A percentile compares a stretch with the other conserved stretches of the same genome.
These are phyloP conservation scores for Heliopora coerulea DNA, from an alignment of 92 coral and sea anemone genomes.

Conservation along the genomic window DNA sequence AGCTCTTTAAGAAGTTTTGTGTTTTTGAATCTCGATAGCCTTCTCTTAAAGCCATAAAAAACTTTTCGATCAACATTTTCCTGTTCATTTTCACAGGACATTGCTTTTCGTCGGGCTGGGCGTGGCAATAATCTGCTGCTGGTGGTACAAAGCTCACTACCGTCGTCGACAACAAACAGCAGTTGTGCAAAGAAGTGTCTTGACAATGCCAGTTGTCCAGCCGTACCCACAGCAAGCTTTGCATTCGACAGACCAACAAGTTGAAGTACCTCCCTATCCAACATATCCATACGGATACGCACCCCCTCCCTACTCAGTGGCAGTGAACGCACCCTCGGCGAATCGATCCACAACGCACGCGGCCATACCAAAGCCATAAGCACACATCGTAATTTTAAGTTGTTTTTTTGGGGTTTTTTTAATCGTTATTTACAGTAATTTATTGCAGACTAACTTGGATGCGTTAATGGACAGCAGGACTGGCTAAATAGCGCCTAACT, in stretches of 20 bases:
- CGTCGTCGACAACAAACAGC: conserved; percentile 65
- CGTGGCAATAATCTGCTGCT: conserved; percentile 58
- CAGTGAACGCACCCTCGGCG: conserved; percentile 29
- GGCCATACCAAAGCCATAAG: not conserved
- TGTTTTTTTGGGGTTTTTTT: too few relatives aligned
- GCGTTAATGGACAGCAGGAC: too few relatives aligned
- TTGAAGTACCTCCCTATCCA: conserved; percentile 34
- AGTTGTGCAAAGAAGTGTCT: conserved; percentile 37
- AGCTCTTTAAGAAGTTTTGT: too few relatives aligned
- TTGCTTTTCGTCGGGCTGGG: conserved; percentile 27
- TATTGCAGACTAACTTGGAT: too few relatives aligned
- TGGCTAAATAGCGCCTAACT: too few relatives aligned
- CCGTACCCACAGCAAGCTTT: conserved; percentile 39
- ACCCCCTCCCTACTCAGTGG: conserved; percentile 55
- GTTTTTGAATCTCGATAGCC: too few relatives aligned
- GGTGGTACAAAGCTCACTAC: conserved; percentile 94
- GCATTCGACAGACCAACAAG: conserved; percentile 5
- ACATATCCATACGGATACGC: conserved; percentile 10
- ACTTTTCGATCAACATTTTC: not conserved
- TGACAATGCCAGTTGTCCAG: conserved; percentile 43
- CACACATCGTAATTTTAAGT: not conserved
- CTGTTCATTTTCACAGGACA: conserved; percentile 17
- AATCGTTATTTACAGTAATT: too few relatives aligned
- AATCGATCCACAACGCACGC: conserved; percentile 1
- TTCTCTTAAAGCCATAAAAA: too few relatives aligned